Conservation (phyloP, 2,888 invertebrate species). For the Sphecodes monilicornis region DNA sequence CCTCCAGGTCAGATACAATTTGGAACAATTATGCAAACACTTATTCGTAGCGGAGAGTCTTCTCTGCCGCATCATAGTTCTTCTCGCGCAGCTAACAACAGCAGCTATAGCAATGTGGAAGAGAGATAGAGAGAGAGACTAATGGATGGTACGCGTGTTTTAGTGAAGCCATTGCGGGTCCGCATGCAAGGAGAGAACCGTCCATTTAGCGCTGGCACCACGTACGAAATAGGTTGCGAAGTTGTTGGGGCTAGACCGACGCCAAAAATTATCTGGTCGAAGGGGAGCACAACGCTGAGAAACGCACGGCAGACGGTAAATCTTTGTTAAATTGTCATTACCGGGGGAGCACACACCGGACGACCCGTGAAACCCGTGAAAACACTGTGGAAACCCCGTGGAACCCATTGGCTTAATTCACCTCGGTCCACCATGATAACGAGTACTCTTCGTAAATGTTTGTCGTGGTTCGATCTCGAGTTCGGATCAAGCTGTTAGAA, state of each 20-base stretch:
- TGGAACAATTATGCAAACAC: conserved; percentile 45
- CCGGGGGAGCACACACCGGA: background rate
- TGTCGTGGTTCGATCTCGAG: too few species aligned
- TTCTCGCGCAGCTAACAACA: background rate
- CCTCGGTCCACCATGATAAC: background rate
- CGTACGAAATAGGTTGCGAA: conserved; percentile 90
- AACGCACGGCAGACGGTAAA: conserved; percentile 89
- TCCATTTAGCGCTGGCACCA: conserved; percentile 89
- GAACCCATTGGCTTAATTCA: background rate
- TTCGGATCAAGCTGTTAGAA: too few species aligned
- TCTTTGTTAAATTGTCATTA: conserved; percentile 28
- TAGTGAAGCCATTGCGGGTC: conserved; percentile 91
- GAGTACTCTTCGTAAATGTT: background rate
- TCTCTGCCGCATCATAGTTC: background rate
- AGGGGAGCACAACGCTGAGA: conserved; percentile 89
- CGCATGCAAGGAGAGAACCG: conserved; percentile 89
- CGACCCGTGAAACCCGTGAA: background rate
- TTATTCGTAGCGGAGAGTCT: background rate
- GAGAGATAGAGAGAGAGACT: conserved; percentile 10
- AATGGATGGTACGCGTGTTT: conserved; percentile 73
- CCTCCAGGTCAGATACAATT: background rate
- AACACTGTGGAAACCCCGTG: too few species aligned
- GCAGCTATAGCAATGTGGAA: background rate
- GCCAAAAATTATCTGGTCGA: conserved; percentile 93
- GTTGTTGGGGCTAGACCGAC: conserved; percentile 91